Conservation (phyloP, 2,888 invertebrate genomes). For the Brenthis ino region DNA sequence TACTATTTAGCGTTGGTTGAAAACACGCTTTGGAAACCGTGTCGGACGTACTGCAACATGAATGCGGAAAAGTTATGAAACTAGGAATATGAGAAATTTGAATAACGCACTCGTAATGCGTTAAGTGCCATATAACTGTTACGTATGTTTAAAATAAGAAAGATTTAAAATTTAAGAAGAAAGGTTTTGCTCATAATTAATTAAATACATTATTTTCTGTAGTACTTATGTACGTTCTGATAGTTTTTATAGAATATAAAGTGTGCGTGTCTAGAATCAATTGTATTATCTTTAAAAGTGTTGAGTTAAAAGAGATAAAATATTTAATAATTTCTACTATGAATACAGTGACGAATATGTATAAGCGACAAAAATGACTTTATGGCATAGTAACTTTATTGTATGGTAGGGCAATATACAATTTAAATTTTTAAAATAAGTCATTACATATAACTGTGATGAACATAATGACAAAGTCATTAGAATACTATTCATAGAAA, state of each 20-base stretch:
- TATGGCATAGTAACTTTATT: no score
- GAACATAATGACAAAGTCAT: neutral
- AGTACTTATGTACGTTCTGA: no score
- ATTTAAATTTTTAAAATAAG: no score
- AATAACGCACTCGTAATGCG: constrained; percentile 13
- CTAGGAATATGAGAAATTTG: constrained; percentile 21
- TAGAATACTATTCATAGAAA: constrained; percentile 2
- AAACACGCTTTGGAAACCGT: constrained; percentile 18
- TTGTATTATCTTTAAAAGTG: no score
- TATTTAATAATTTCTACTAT: neutral
- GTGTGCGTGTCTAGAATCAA: no score
- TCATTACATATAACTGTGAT: no score
- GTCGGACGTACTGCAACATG: constrained; percentile 19
- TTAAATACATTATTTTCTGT: no score
- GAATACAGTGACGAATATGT: no score
- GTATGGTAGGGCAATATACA: no score
- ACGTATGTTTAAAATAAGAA: neutral
- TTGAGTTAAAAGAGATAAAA: neutral
- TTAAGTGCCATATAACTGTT: constrained; percentile 13
- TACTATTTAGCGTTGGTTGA: constrained; percentile 2
- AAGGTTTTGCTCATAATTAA: no score
- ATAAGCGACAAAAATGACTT: no score
- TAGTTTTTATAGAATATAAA: no score
- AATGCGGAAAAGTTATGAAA: constrained; percentile 26
- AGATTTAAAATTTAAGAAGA: neutral